Evolutionary conservation across 2,113 vertebrate genomes (phyloP).

Genomic region (Mohoua ochrocephala): DNA sequence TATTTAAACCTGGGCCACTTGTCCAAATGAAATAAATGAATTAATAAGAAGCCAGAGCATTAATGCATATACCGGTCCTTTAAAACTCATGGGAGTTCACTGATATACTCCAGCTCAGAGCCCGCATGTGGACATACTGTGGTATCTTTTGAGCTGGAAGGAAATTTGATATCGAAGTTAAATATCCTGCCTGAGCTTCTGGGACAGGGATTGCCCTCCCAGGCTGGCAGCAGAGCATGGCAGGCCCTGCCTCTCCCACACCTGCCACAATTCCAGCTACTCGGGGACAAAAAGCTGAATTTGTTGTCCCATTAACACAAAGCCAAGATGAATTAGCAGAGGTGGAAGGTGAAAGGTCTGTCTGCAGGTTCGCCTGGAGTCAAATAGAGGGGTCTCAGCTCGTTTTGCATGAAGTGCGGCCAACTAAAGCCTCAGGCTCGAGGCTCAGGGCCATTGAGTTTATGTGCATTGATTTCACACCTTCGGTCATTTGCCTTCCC

Average conservation of each 20-base stretch:
- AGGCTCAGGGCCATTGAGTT: not conserved
- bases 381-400: not conserved
- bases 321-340: not conserved
- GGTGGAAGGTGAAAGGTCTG: not conserved
- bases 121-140: rapidly evolving
- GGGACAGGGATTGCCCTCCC: not conserved
- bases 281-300: not conserved
- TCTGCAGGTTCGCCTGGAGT: not conserved
- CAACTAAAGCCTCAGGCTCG: not conserved
- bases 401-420: not conserved
- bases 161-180: not conserved
- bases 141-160: not conserved
- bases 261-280: not conserved
- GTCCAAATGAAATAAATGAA: rapidly evolving
- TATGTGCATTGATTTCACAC: conserved; percentile 9
- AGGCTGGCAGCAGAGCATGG: not conserved
- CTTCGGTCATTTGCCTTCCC: not conserved
- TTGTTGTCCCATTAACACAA: not conserved
- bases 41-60: not conserved
- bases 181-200: not conserved
- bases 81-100: not conserved
- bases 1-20: not conserved
- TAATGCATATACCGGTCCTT: not conserved
- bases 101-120: not conserved
- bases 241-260: not conserved